phyloP scores from a whole-genome alignment of 1,140 invertebrate species.

The Cephus cinctus region DNA sequence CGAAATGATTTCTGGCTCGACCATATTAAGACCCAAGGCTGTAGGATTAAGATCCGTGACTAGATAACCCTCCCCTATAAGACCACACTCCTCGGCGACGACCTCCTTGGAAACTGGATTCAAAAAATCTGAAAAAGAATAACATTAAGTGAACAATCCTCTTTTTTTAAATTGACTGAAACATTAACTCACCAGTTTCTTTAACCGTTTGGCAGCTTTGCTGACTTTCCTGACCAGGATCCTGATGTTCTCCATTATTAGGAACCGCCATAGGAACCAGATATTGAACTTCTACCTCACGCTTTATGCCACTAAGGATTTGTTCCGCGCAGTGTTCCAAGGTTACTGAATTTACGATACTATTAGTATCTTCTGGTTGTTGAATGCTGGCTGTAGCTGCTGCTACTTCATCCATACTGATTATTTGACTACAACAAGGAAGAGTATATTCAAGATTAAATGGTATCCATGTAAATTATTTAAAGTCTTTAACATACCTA shows the following conservation, averaged over 20 bases:
- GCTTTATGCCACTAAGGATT: constrained; percentile 55
- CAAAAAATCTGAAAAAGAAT: constrained; percentile 55
- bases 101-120: constrained; percentile 61
- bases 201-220: constrained; percentile 31
- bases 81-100: constrained; percentile 61
- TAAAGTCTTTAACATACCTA: constrained; percentile 17
- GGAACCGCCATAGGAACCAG: constrained; percentile 48
- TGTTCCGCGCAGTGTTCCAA: constrained; percentile 56
- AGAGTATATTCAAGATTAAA: not conserved
- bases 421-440: constrained; percentile 27
- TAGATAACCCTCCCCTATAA: constrained; percentile 54
- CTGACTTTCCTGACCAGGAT: constrained; percentile 24
- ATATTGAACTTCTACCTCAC: constrained; percentile 57
- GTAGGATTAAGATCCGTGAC: constrained; percentile 60
- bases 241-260: constrained; percentile 23
- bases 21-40: constrained; percentile 54
- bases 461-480: constrained; percentile 1
- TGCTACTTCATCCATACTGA: constrained; percentile 45
- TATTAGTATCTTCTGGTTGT: constrained; percentile 30
- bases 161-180: not conserved
- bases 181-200: constrained; percentile 39
- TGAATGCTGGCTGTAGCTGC: constrained; percentile 51
- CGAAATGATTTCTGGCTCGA: constrained; percentile 54
- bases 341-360: constrained; percentile 37
- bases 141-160: not conserved